phyloP scores from a whole-genome alignment of 2,888 invertebrate species.

The Parnassius glacialis region DNA sequence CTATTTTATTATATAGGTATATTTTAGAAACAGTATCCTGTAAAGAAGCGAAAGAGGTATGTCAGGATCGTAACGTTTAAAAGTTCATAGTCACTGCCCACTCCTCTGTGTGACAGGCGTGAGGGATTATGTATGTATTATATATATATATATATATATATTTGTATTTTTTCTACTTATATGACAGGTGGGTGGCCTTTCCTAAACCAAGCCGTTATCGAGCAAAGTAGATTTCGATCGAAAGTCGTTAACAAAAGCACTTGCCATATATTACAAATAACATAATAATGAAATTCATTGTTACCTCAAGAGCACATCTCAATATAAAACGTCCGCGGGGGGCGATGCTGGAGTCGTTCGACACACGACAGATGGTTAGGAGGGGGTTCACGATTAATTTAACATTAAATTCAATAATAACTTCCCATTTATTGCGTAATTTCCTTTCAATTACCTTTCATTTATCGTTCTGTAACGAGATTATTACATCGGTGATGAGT shows the following conservation, averaged over 20 bases:
- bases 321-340: conserved; percentile 31
- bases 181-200: neutral
- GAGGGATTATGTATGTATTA: too few species aligned
- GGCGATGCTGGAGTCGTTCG: conserved; percentile 37
- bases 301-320: conserved; percentile 32
- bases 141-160: too few species aligned
- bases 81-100: too few species aligned
- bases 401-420: conserved; percentile 81
- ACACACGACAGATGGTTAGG: conserved; percentile 69
- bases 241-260: conserved; percentile 28
- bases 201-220: conserved; percentile 10
- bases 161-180: conserved; percentile 2
- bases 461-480: conserved; percentile 74
- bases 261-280: conserved; percentile 36
- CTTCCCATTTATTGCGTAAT: conserved; percentile 79
- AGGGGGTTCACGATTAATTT: conserved; percentile 72
- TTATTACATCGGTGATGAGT: conserved; percentile 60
- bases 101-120: too few species aligned
- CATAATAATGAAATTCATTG: conserved; percentile 43
- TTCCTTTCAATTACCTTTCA: conserved; percentile 79
- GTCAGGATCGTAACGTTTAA: too few species aligned
- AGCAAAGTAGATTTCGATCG: conserved; percentile 13
- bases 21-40: too few species aligned
- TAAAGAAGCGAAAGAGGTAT: too few species aligned
- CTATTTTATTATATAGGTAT: too few species aligned